Conservation (phyloP, 2,797 vertebrate genomes). For the Coregonus sp. region DNA sequence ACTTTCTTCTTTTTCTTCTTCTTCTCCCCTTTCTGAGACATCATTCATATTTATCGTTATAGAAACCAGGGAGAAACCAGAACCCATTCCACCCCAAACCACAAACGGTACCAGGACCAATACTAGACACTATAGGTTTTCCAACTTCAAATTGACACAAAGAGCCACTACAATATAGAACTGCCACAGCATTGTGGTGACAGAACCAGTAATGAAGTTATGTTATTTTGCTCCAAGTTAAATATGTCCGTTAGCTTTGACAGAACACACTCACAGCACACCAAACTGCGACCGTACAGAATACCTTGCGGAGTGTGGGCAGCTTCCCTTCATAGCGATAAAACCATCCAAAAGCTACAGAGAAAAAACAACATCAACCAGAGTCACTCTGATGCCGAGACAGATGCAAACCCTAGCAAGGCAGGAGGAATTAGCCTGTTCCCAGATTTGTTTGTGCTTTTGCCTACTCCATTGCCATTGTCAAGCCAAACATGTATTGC, state of each 20-base stretch:
- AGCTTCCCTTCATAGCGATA: constrained; percentile 98
- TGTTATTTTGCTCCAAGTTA: too few relatives aligned
- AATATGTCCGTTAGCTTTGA: constrained; percentile 2
- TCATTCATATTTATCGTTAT: constrained; percentile 23
- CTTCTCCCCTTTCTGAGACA: constrained; percentile 87
- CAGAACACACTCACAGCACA: constrained; percentile 50
- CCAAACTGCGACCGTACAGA: constrained; percentile 45
- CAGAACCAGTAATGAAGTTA: neutral
- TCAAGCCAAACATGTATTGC: too few relatives aligned
- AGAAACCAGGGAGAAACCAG: constrained; percentile 9
- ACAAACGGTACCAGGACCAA: neutral
- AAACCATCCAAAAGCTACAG: constrained; percentile 96
- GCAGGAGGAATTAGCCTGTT: neutral
- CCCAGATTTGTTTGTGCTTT: too few relatives aligned
- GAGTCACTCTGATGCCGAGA: neutral
- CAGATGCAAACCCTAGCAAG: neutral
- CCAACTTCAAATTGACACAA: neutral
- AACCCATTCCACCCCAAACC: constrained; percentile 26
- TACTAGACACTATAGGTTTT: constrained; percentile 12
- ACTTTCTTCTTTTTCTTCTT: constrained; percentile 75
- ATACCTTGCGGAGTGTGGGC: constrained; percentile 93
- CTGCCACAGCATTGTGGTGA: neutral
- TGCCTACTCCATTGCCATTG: too few relatives aligned
- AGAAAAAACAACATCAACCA: constrained; percentile 34
- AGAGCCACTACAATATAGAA: neutral